A percentile compares a stretch with the other conserved stretches of the same genome.
These are phyloP conservation scores for Prunella strophiata DNA, from an alignment of 2,797 vertebrate genomes.

Conservation along the genomic window DNA sequence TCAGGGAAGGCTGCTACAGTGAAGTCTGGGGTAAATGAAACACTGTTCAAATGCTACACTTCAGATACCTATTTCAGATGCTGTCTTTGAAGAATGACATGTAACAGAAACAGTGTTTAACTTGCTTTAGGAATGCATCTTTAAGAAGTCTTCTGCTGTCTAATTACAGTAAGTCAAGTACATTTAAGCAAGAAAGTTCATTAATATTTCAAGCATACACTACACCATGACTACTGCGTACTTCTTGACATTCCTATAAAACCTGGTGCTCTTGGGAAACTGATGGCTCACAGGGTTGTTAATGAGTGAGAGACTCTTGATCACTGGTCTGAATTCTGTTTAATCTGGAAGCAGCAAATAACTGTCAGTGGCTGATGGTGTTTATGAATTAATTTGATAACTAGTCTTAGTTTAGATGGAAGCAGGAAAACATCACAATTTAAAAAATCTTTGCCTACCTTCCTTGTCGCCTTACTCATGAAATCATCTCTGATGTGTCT, in stretches of 20 bases:
- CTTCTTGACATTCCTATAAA: conserved; percentile 21
- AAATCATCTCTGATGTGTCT: background rate
- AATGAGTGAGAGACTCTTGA: background rate
- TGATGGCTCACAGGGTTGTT: background rate
- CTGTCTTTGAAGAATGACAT: conserved; percentile 29
- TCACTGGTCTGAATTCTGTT: conserved; percentile 18
- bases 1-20: background rate
- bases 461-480: background rate
- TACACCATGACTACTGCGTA: background rate
- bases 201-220: conserved; percentile 16
- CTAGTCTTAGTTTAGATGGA: background rate
- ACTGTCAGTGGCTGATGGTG: background rate
- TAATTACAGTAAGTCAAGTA: conserved; percentile 27
- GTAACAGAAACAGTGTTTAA: conserved; percentile 34
- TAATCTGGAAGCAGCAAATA: conserved; percentile 11
- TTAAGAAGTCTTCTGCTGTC: background rate
- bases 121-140: background rate
- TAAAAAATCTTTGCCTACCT: background rate
- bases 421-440: background rate
- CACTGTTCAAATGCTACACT: background rate
- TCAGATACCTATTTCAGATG: background rate
- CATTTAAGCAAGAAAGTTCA: conserved; percentile 8
- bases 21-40: background rate
- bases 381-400: background rate
- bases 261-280: background rate